Base-by-base conservation (phyloP, 2,888 invertebrate genomes). In the Apodemia hepburni region DNA sequence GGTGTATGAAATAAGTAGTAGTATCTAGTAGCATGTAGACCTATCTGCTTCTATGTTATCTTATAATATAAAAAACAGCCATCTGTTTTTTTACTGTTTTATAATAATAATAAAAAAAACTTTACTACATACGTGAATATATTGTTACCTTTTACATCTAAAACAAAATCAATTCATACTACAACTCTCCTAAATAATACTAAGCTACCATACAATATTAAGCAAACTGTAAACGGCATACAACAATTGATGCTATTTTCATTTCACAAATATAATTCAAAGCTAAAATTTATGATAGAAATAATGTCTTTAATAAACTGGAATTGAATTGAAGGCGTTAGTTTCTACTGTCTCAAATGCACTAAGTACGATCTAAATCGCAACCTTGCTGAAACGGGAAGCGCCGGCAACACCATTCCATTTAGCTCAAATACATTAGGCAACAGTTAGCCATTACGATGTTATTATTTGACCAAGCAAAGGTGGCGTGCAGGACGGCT, bases 401-500 rank as follows among this genome's bases (percentile, higher is more conserved):
- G 75, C 73, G 74, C 75, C 70, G 74, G 81, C 80, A 47, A 47
- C 47, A 80, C 80, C 82, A 82, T 85, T 84, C 83, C 84, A 85
- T 85, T 86, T 80, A 79, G 65, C 79, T 79, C 79, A 88, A 88
- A 89, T 87, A 86, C 88, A 87, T 89, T 87, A 88, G 80, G 84
- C 85, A 84, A 86, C 86, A 88, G 84, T 85, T 87, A 82, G 82
- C 84, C 84, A 87, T 87, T 87, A 84, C 79, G 75, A 77, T 75
- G 79, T 85, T 85, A 87, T 84, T 90, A 88, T 88, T 88, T 88
- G 88, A 88, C 87, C 87, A 84, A 75, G 73, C 79, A 73, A 82
- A 84, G 83, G 84, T 90, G 79, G 89, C 90, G 90, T 90, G 90
- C 81, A 71, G 75, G 77, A 74, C 74, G 77, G 79, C 82, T 79